These are phyloP conservation scores for Neomorphus geoffroyi DNA, from an alignment of 2,797 vertebrate species.

Conservation along the genomic window DNA sequence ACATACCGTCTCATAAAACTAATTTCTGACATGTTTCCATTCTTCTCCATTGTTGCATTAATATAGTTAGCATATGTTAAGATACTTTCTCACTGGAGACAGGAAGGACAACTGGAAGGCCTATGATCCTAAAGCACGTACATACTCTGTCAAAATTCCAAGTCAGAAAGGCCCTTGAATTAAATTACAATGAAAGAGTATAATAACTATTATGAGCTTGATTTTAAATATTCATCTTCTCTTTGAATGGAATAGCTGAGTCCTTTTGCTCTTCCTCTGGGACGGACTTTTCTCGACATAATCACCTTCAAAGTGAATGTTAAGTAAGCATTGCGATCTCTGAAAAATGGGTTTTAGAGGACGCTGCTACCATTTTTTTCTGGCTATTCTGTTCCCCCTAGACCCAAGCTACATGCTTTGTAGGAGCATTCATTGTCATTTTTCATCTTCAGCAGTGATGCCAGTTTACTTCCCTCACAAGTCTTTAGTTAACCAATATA, in stretches of 20 bases:
- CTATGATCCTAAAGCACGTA: slow-evolving; percentile 41
- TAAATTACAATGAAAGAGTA: slow-evolving; percentile 12
- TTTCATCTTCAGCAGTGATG: not conserved
- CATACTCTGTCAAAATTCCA: slow-evolving; percentile 50
- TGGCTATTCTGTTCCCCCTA: not conserved
- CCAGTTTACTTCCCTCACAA: not conserved
- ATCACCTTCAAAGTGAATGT: slow-evolving; percentile 37
- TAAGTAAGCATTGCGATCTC: slow-evolving; percentile 11
- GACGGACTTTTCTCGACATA: slow-evolving; percentile 5
- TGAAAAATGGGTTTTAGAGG: not conserved
- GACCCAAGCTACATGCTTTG: not conserved
- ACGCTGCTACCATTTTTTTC: not conserved
- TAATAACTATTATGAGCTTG: not conserved
- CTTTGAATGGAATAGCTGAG: slow-evolving; percentile 9
- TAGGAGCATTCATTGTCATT: not conserved
- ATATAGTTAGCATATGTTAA: slow-evolving; percentile 46
- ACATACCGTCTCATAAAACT: slow-evolving; percentile 21
- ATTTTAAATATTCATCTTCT: slow-evolving; percentile 44
- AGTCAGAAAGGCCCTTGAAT: slow-evolving; percentile 48
- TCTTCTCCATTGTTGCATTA: slow-evolving; percentile 40
- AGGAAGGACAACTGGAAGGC: slow-evolving; percentile 62
- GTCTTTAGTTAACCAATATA: not conserved
- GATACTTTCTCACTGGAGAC: slow-evolving; percentile 16
- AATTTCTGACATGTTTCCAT: slow-evolving; percentile 39
- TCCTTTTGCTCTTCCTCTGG: slow-evolving; percentile 22